Base-by-base conservation (phyloP, 2,888 invertebrate genomes). In the Mongoloraphidia duomilia region DNA sequence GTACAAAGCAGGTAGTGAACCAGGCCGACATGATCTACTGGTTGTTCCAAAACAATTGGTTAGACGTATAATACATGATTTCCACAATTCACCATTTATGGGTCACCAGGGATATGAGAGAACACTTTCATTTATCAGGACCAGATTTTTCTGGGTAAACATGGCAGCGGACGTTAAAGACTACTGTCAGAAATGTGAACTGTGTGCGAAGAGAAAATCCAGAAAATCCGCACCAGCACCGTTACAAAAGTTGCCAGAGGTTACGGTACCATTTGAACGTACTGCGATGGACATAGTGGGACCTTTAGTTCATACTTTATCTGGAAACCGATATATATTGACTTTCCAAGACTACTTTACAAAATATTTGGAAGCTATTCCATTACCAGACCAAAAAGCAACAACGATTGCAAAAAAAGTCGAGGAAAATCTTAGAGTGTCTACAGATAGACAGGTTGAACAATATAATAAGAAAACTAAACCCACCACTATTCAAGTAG, bases 201-300 rank as follows among this genome's bases (percentile, higher is more conserved):
- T 3, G 3, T 37, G 37, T 37, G 37, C 37, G 2, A 11, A 37
- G 3, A 11, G 37, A 3, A 37, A 37, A 12, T n/a, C 37, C 11
- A 2, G 2, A 12, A 12, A n/a, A 35, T 41, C 39, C 9, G n/a
- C 43, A 35, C 39, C 17, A 42, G 37, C 37, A 2, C 54, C n/a
- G n/a, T n/a, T n/a, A n/a, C n/a, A n/a, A n/a, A n/a, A n/a, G n/a
- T n/a, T n/a, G n/a, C n/a, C n/a, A n/a, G n/a, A n/a, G n/a, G n/a
- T n/a, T n/a, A n/a, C n/a, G n/a, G n/a, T n/a, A n/a, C n/a, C n/a
- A n/a, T n/a, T n/a, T n/a, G n/a, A n/a, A n/a, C n/a, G n/a, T n/a
- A n/a, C n/a, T n/a, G n/a, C 12, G n/a, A 49, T 61, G 53, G 59
- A 62, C 42, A 53, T 62, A 10, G 59, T 59, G 2, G 61, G 61